These are phyloP conservation scores for Columba janthina DNA, from an alignment of 2,113 vertebrate genomes.

Conservation along the genomic window DNA sequence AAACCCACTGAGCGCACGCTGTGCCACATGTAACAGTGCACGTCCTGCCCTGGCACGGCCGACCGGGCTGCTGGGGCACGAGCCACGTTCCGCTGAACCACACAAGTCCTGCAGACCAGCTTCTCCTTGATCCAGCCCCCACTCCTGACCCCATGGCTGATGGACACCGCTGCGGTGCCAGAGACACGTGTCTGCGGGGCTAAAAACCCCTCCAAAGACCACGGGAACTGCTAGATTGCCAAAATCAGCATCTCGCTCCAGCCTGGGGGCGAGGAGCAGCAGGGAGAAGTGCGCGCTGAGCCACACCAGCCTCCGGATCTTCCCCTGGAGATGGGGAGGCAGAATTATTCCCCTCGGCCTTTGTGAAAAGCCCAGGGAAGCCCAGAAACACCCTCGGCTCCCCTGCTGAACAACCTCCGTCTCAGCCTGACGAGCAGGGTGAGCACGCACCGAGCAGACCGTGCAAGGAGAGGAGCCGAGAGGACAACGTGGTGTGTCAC, in stretches of 20 bases:
- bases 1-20: neutral
- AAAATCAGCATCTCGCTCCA: neutral
- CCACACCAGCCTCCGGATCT: too few relatives aligned
- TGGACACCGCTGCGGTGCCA: neutral
- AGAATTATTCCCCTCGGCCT: neutral
- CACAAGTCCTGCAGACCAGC: neutral
- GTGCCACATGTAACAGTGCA: neutral
- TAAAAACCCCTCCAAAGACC: neutral
- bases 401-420: neutral
- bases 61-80: accelerated
- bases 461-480: neutral
- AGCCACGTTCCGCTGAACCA: neutral
- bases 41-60: accelerated
- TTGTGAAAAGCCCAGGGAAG: neutral
- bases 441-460: neutral
- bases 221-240: accelerated
- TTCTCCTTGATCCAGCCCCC: neutral
- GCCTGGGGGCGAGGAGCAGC: too few relatives aligned
- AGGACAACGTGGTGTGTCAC: neutral
- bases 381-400: neutral
- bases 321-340: neutral
- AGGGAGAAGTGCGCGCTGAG: too few relatives aligned
- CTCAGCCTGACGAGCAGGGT: neutral
- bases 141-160: accelerated
- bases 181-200: accelerated